Percentiles rank a stretch among this genome's conserved stretches.
These are phyloP conservation scores for Bombycilla garrulus DNA, from an alignment of 2,113 vertebrate genomes.

Conservation along the genomic window DNA sequence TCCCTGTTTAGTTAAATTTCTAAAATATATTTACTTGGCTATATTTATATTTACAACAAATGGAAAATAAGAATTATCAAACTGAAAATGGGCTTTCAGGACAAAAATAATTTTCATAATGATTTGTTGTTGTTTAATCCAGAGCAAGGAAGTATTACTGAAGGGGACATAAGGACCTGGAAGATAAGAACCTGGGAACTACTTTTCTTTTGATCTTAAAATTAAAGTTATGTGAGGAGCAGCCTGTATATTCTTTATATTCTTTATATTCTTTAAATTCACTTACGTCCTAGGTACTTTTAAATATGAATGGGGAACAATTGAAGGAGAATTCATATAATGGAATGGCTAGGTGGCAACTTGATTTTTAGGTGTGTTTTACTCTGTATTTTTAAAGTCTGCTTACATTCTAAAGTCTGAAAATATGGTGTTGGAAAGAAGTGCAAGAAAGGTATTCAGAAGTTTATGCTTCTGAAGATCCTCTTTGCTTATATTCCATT, in stretches of 20 bases:
- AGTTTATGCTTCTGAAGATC: neutral
- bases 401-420: neutral
- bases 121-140: neutral
- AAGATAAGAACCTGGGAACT: neutral
- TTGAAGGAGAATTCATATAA: neutral
- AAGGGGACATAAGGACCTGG: neutral
- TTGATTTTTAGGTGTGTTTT: neutral
- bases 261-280: neutral
- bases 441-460: neutral
- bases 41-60: neutral
- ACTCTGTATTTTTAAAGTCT: neutral
- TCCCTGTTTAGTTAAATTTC: neutral
- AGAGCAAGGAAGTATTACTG: neutral
- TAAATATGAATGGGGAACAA: neutral
- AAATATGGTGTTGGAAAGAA: neutral
- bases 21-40: neutral
- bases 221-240: neutral
- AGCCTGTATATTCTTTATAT: no score
- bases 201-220: neutral
- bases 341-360: neutral
- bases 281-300: constrained; percentile 1
- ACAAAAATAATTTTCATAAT: neutral
- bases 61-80: neutral
- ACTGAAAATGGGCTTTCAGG: neutral
- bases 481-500: neutral